Base-by-base conservation (phyloP, 2,113 vertebrate species). In the Engraulis encrasicolus region DNA sequence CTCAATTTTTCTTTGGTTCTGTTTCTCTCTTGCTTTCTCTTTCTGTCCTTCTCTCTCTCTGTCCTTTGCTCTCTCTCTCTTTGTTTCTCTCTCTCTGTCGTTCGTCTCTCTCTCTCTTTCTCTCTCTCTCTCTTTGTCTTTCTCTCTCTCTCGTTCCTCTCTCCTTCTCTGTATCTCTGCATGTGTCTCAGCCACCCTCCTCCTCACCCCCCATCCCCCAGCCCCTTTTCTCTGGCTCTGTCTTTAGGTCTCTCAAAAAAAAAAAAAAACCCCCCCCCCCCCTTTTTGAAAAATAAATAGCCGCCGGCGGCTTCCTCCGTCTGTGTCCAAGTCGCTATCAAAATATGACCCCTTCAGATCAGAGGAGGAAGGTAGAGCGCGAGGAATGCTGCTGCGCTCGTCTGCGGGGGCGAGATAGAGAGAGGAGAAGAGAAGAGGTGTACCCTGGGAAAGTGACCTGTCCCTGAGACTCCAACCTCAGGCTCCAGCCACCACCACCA, bases 361-460 rank as follows among this genome's bases (percentile, higher is more conserved):
- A 82, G 50, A 81, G 84, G 82, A 87, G 85, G 86, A 89, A 86
- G 86, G 86, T 86, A 88, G 85, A 82, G 88, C 86, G 84, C 86
- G 84, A 80, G 83, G 81, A 80, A 85, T 85, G 78, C 31, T 31
- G 58, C 36, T 38, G 79, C n/a, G n/a, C n/a, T n/a, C 48, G 82
- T 84, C 89, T 90, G 84, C 61, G 83, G 79, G 79, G 81, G 85
- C 81, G 78, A 89, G 86, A 90, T 88, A 89, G 88, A n/a, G n/a
- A n/a, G n/a, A n/a, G n/a, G n/a, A n/a, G n/a, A n/a, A n/a, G n/a
- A n/a, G n/a, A 85, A 84, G 82, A 86, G 36, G 83, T 84, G 80
- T 82, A 87, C 83, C 85, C 88, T 89, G 89, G 85, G 89, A 91
- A 90, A 88, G 81, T 88, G 89, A 89, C 85, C 86, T 81, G 38